Percentiles rank a stretch among this genome's conserved stretches.
Conservation (phyloP, 2,888 invertebrate species). For the Ypsolopha sequella region DNA sequence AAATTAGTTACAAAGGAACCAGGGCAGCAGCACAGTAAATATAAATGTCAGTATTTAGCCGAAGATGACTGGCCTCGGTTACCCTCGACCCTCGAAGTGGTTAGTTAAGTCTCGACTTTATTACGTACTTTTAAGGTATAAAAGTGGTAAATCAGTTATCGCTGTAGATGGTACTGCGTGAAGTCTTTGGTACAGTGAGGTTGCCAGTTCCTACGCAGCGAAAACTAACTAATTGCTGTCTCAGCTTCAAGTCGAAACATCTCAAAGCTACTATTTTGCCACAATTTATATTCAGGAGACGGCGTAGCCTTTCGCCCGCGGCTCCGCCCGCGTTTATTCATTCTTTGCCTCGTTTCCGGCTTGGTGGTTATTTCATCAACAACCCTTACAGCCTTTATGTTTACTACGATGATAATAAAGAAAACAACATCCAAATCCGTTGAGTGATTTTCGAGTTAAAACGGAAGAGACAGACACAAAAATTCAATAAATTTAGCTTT, state of each 20-base stretch:
- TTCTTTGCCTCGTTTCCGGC: too few species aligned
- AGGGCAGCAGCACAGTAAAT: background rate
- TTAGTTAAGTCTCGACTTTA: too few species aligned
- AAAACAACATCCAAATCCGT: too few species aligned
- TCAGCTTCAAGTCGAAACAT: slow-evolving; percentile 9
- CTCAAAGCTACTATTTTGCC: background rate
- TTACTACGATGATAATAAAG: too few species aligned
- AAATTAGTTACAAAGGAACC: background rate
- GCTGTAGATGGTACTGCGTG: background rate
- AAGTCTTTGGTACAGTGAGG: background rate
- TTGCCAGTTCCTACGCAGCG: slow-evolving; percentile 16
- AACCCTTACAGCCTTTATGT: too few species aligned
- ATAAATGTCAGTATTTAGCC: slow-evolving; percentile 10
- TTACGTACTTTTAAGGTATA: too few species aligned
- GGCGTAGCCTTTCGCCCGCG: background rate
- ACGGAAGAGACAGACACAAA: too few species aligned
- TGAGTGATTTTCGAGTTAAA: too few species aligned
- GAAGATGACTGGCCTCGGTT: slow-evolving; percentile 20
- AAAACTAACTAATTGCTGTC: slow-evolving; percentile 36
- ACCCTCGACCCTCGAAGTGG: slow-evolving; percentile 1
- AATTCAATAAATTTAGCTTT: too few species aligned
- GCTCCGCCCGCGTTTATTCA: too few species aligned
- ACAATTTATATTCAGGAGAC: background rate
- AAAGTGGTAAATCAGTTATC: too few species aligned
- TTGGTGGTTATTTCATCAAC: too few species aligned